These are phyloP conservation scores for Aethina tumida DNA, from an alignment of 1,140 invertebrate genomes.

Conservation along the genomic window DNA sequence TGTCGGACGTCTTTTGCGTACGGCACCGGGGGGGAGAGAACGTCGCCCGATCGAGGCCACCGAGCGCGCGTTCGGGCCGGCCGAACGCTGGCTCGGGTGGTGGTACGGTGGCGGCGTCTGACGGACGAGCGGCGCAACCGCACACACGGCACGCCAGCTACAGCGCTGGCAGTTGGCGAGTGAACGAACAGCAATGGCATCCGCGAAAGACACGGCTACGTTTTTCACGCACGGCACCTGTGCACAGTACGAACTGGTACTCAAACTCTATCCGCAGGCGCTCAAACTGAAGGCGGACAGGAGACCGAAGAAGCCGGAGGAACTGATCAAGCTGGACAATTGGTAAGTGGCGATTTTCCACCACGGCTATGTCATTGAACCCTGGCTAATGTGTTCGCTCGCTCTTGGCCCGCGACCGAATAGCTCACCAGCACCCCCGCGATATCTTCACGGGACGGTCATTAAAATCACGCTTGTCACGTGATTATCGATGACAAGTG, in stretches of 20 bases:
- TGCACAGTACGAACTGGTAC: constrained; percentile 76
- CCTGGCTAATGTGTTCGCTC: constrained; percentile 30
- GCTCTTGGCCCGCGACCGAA: constrained; percentile 32
- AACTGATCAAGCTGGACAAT: constrained; percentile 85
- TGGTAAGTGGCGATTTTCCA: constrained; percentile 58
- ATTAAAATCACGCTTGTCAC: constrained; percentile 51
- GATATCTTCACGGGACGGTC: constrained; percentile 47
- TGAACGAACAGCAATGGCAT: constrained; percentile 60
- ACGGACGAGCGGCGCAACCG: too few species aligned
- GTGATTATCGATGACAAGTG: constrained; percentile 50
- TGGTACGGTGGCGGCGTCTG: too few species aligned
- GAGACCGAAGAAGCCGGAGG: constrained; percentile 83
- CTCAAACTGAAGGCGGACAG: constrained; percentile 76
- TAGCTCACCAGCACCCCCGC: constrained; percentile 47
- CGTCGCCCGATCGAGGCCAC: too few species aligned
- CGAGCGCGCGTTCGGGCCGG: too few species aligned
- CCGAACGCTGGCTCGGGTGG: too few species aligned
- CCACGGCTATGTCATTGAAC: constrained; percentile 39
- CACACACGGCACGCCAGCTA: constrained; percentile 22
- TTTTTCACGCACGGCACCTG: constrained; percentile 82
- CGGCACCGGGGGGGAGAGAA: too few species aligned
- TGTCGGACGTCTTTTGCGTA: too few species aligned
- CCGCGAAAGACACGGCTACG: constrained; percentile 76
- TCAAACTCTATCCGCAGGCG: constrained; percentile 80
- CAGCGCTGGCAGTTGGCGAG: constrained; percentile 26